Evolutionary conservation across 2,797 vertebrate species (phyloP).

Genomic region (Sphenopsis melanotis): DNA sequence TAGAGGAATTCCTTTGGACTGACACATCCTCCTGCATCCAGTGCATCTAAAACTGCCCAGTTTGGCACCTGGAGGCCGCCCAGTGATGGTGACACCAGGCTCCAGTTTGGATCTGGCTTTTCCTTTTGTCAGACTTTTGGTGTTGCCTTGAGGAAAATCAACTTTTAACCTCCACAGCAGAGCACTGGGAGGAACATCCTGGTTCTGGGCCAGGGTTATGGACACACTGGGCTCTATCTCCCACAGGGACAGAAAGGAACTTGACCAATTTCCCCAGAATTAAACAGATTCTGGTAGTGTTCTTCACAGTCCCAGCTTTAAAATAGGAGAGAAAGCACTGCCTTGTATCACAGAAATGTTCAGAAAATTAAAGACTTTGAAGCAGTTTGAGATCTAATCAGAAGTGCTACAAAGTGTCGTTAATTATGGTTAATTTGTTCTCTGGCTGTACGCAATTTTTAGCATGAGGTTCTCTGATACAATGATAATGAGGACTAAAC

Average conservation of each 20-base stretch:
- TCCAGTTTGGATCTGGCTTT: neutral
- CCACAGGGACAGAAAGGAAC: neutral
- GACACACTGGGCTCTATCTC: accelerated
- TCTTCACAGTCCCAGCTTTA: neutral
- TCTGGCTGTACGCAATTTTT: slow-evolving; percentile 39
- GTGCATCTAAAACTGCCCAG: neutral
- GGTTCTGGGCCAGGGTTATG: neutral
- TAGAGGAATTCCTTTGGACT: neutral
- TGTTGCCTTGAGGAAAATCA: neutral
- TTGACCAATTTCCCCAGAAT: neutral
- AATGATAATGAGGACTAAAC: slow-evolving; percentile 49
- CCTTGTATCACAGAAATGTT: neutral
- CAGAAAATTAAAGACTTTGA: slow-evolving; percentile 40
- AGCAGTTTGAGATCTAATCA: slow-evolving; percentile 59
- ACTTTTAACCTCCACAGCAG: accelerated
- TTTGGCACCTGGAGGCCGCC: neutral
- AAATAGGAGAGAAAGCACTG: neutral
- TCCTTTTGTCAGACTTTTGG: neutral
- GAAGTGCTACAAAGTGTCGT: slow-evolving; percentile 41
- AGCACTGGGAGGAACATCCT: neutral
- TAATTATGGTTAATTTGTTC: slow-evolving; percentile 60
- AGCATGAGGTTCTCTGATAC: slow-evolving; percentile 43
- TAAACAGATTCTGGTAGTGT: neutral
- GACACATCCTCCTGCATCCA: neutral
- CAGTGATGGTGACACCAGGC: neutral